Evolutionary conservation across 2,888 invertebrate genomes (phyloP).

Genomic region (Diarsia rubi): DNA sequence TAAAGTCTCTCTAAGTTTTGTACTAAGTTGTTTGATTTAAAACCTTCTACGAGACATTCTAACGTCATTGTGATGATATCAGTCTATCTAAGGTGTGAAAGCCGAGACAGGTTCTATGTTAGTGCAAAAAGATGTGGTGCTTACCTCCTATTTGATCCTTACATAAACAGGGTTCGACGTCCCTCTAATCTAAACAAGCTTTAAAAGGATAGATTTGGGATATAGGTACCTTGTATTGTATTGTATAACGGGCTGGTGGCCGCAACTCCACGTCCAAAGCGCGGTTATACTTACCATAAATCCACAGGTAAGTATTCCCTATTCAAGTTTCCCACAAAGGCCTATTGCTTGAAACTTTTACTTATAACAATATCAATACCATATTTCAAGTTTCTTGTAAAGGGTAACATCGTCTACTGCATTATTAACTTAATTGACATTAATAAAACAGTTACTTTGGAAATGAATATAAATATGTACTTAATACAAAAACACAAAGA

Average conservation of each 20-base stretch:
- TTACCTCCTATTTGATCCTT: neutral
- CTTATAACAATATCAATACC: neutral
- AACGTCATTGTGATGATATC: neutral
- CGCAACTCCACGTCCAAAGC: too few species aligned
- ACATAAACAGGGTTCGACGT: slow-evolving; percentile 4
- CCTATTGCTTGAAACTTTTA: neutral
- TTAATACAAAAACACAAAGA: slow-evolving; percentile 7
- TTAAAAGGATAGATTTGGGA: neutral
- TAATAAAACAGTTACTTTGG: neutral
- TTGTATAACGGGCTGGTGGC: too few species aligned
- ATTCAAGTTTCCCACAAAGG: neutral
- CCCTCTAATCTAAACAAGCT: neutral
- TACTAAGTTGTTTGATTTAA: slow-evolving; percentile 49
- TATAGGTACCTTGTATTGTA: too few species aligned
- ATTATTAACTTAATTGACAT: neutral
- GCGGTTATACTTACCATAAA: neutral
- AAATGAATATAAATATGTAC: slow-evolving; percentile 15
- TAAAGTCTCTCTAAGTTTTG: slow-evolving; percentile 73
- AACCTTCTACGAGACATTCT: neutral
- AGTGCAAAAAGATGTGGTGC: neutral
- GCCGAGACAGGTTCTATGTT: neutral
- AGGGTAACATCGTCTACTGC: neutral
- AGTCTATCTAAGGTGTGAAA: neutral
- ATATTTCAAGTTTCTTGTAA: neutral
- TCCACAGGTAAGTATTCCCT: neutral